Percentiles rank a stretch among this genome's conserved stretches.
These are phyloP conservation scores for Pachyuromys duprasi DNA, from an alignment of 2,797 vertebrate species.

Conservation along the genomic window DNA sequence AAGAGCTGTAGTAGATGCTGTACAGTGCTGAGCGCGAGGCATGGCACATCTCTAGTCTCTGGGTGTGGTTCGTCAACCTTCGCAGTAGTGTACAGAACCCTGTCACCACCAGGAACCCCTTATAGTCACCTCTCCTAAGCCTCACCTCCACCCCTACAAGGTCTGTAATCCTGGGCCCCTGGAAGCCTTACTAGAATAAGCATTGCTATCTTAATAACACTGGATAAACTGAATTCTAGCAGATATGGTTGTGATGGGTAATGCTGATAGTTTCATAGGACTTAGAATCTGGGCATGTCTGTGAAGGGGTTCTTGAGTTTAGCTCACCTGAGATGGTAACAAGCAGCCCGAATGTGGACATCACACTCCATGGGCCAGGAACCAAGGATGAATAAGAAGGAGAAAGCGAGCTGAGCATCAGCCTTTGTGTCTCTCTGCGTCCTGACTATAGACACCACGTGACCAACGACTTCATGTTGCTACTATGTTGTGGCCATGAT, in stretches of 20 bases:
- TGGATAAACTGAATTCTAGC: background rate
- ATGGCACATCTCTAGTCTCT: background rate
- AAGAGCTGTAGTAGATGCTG: background rate
- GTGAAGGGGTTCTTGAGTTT: background rate
- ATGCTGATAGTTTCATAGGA: background rate
- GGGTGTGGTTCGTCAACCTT: background rate
- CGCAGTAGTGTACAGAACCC: background rate
- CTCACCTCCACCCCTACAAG: background rate
- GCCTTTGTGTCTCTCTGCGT: background rate
- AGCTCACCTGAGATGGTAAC: background rate
- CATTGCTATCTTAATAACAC: background rate
- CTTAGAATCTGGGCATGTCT: background rate
- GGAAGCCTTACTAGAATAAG: fast-evolving
- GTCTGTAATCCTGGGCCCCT: no score
- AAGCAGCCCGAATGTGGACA: background rate
- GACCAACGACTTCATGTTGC: background rate
- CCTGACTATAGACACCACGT: background rate
- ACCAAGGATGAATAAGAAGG: background rate
- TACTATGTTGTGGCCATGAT: background rate
- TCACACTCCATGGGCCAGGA: background rate
- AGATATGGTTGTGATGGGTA: no score
- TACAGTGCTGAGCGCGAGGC: no score
- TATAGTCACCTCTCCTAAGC: no score
- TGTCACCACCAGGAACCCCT: no score
- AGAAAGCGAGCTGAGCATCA: background rate